Base-by-base conservation (phyloP, 2,797 vertebrate genomes). In the Cirrhinus molitorella region DNA sequence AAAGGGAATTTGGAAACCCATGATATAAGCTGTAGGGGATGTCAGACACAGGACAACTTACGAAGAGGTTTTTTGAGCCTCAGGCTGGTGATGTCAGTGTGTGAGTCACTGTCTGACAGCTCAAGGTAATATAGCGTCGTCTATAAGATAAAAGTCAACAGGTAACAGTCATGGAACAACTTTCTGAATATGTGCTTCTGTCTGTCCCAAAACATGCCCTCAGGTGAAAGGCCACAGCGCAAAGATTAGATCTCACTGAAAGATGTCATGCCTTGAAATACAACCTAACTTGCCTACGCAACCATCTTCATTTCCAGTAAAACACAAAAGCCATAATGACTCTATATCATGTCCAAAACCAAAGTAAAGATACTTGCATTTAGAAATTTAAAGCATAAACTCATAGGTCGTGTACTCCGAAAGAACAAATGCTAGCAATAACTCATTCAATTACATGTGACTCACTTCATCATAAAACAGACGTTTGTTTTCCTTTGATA, bases 61-160 rank as follows among this genome's bases (percentile, higher is more conserved):
- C 23, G 23, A 16, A 16, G 21, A 63, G 70, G 21, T 63, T 84
- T 80, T 76, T 11, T 71, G 55, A 66, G 67, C 79, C 49, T 78
- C 9, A 67, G 51, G 74, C 34, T 67, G 57, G 11, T 76, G 79
- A 57, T 71, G 63, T 59, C 57, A 80, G 45, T 34, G 51, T 67
- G 34, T 87, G 86, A 89, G 79, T 89, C 84, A 87, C 14, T 65
- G 86, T 87, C 84, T 88, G 86, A 68, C n/a, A 72, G 23, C 57
- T 59, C 2, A 66, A 66, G 59, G 37, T 25, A 73, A 57, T 75
- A 37, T 40, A 79, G 47, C 45, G 59, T 8, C 19, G 43, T 73
- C 77, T 79, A 31, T 66, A n/a, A 75, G 79, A 88, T 81, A 81
- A 81, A 79, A 75, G 40, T 68, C 47, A 25, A 61, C 71, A 85